These are phyloP conservation scores for Diorhabda elongata DNA, from an alignment of 1,140 invertebrate species.

Conservation along the genomic window DNA sequence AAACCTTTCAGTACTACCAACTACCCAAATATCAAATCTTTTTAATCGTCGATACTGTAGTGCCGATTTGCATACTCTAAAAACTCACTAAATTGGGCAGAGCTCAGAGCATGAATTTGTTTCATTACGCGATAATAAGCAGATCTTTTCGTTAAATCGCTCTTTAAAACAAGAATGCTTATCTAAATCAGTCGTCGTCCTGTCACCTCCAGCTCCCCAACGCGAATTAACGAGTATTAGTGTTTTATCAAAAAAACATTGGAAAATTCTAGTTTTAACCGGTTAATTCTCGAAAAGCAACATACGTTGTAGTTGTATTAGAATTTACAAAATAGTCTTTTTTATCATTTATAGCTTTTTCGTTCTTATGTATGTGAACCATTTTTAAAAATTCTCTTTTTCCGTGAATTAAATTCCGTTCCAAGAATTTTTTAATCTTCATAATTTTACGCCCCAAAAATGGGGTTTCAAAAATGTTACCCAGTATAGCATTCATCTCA, in stretches of 20 bases:
- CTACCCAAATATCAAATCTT: constrained; percentile 8
- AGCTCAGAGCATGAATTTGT: background rate
- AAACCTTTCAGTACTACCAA: constrained; percentile 1
- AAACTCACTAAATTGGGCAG: constrained; percentile 6
- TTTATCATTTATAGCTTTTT: too few species aligned
- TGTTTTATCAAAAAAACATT: background rate
- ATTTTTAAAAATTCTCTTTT: too few species aligned
- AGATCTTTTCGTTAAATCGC: background rate
- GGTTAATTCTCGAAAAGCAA: background rate
- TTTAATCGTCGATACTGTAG: constrained; percentile 11
- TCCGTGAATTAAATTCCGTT: too few species aligned
- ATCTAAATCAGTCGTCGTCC: constrained; percentile 7
- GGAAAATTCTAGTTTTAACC: background rate
- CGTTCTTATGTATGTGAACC: too few species aligned
- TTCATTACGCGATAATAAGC: background rate
- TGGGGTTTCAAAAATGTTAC: too few species aligned
- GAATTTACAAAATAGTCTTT: too few species aligned
- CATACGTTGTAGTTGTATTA: background rate
- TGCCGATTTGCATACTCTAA: background rate
- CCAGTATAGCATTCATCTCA: too few species aligned
- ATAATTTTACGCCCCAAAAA: too few species aligned
- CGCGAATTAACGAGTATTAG: background rate
- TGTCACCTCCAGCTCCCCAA: background rate
- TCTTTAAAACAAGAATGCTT: background rate
- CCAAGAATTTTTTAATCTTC: too few species aligned